These are phyloP conservation scores for Clistopyga incitator DNA, from an alignment of 2,888 invertebrate genomes.

Conservation along the genomic window DNA sequence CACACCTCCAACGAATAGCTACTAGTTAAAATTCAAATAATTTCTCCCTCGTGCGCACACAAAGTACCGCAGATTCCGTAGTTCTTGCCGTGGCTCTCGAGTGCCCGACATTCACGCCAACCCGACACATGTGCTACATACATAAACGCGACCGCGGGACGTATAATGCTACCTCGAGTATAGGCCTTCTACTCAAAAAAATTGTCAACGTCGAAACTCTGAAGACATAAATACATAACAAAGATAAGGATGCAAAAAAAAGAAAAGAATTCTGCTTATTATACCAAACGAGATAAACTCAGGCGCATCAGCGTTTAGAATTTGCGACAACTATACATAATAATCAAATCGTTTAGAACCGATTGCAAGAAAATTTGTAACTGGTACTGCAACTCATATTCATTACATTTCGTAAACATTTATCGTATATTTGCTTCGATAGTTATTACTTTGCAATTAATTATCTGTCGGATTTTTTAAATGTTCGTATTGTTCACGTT, in stretches of 20 bases:
- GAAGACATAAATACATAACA: neutral
- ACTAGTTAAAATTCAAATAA: constrained; percentile 73
- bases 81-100: constrained; percentile 28
- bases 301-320: neutral
- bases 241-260: neutral
- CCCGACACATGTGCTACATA: constrained; percentile 4
- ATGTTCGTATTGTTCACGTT: no score
- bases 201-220: neutral
- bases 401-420: no score
- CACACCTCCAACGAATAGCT: constrained; percentile 70
- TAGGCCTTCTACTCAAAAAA: neutral
- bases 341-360: neutral
- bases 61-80: constrained; percentile 12
- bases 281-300: neutral
- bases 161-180: neutral
- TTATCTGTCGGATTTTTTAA: no score
- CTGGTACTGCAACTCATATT: no score
- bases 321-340: neutral
- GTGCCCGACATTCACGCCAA: constrained; percentile 20
- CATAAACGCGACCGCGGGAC: constrained; percentile 2
- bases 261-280: neutral
- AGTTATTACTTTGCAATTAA: no score
- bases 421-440: no score
- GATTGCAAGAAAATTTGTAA: no score
- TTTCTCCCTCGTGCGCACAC: constrained; percentile 39